Evolutionary conservation across 2,113 vertebrate species (phyloP).

Genomic region (Uria aalge): DNA sequence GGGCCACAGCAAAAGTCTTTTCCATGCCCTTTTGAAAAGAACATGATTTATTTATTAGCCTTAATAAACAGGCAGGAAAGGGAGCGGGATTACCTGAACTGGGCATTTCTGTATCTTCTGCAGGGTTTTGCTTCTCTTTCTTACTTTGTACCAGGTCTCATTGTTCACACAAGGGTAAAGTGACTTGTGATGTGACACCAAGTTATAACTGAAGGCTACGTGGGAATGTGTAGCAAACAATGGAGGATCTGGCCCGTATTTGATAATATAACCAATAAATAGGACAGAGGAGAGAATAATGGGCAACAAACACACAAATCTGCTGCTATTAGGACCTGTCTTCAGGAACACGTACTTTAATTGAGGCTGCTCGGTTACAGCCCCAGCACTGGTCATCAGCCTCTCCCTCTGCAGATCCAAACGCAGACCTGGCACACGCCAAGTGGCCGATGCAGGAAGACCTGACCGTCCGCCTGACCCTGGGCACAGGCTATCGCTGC

Average conservation of each 20-base stretch:
- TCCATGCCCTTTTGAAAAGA: not conserved
- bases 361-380: not conserved
- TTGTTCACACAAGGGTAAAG: not conserved
- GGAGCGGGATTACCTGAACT: not conserved
- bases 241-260: not conserved
- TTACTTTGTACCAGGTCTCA: not conserved
- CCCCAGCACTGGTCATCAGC: not conserved
- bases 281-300: not conserved
- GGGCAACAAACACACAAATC: not conserved
- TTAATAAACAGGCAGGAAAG: not conserved
- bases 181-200: not conserved
- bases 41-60: not conserved
- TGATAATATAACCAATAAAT: not conserved
- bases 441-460: not conserved
- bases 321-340: not conserved
- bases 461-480: not conserved
- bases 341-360: not conserved
- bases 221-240: not conserved
- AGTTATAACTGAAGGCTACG: not conserved
- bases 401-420: not conserved
- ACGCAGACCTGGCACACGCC: accelerated
- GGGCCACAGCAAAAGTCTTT: not conserved
- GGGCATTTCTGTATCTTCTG: constrained; percentile 7
- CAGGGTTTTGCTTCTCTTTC: not conserved
- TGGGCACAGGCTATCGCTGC: not conserved